Evolutionary conservation across 2,113 vertebrate species (phyloP), one percentile per base, ranked within the genome.

Genomic region (Numenius arquata): DNA sequence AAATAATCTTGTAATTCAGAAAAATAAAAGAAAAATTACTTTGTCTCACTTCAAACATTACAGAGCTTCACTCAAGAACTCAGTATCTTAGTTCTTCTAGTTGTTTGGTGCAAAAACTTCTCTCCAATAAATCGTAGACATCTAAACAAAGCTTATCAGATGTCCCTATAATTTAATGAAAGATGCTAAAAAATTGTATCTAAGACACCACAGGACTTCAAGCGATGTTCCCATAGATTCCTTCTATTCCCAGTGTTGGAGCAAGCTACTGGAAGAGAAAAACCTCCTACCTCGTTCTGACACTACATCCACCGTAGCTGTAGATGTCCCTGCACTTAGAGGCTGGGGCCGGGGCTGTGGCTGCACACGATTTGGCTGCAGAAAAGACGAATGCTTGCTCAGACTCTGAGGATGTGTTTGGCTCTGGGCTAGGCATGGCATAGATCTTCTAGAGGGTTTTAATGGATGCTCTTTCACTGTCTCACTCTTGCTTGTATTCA

Each of bases 401-500:
- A 99, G 98, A 96, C 99, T 99, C 95, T 99, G 98, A 17, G 99
- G 99, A 75, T 99, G 98, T 4, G 99, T 99, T 62, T 98, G 99
- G 96, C 99, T 99, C 96, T 99, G 99, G 56, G 98, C 98, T 5
- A 99, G 98, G 91, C 99, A 99, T 89, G 99, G 99, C 97, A 99
- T 98, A 74, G 99, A 99, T 98, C 99, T 99, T 91, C 99, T 98
- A 29, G 99, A 99, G 2, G 99, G 99, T 90, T 99, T 99, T 85
- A 99, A 95, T 8, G 98, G 98, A 68, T 99, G 99, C 79, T 99
- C 99, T 95, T 99, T 99, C 92, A 99, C 98, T 59, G 99, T 99
- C 96, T 99, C 99, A 40, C 99, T 99, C 98, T 99, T 99, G 97
- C 99, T 99, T 75, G 98, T 98, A 95, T 99, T 99, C 99, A 99